phyloP scores from a whole-genome alignment of 2,888 invertebrate species.

The Asteroscopus sphinx region DNA sequence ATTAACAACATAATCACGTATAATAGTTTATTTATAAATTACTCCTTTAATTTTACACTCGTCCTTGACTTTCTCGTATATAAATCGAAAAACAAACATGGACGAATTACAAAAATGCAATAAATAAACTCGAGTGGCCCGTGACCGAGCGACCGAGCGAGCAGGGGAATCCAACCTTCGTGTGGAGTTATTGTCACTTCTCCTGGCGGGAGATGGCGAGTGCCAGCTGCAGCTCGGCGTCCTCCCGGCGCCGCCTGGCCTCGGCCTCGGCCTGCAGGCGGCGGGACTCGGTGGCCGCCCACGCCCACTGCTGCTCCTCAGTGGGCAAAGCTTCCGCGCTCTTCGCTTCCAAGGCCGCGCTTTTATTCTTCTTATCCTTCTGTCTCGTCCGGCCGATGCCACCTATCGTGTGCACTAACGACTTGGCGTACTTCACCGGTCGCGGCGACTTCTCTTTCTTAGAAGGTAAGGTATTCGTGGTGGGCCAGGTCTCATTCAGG shows the following conservation, averaged over 20 bases:
- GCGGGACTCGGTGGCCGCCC: constrained; percentile 91
- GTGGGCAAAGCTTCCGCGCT: constrained; percentile 76
- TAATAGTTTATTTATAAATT: constrained; percentile 36
- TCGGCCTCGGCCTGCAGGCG: constrained; percentile 90
- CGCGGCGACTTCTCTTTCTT: constrained; percentile 87
- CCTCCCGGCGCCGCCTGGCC: constrained; percentile 90
- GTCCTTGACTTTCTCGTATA: constrained; percentile 29
- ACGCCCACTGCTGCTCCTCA: constrained; percentile 93
- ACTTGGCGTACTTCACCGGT: constrained; percentile 84
- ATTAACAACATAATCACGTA: constrained; percentile 27
- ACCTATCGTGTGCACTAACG: constrained; percentile 85
- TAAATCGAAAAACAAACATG: constrained; percentile 36
- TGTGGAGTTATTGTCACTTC: constrained; percentile 66
- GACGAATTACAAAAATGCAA: constrained; percentile 47
- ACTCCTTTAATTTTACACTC: constrained; percentile 34
- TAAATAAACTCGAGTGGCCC: constrained; percentile 17
- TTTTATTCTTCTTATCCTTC: constrained; percentile 79
- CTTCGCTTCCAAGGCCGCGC: constrained; percentile 57
- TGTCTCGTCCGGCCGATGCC: constrained; percentile 80
- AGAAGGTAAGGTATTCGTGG: constrained; percentile 74
- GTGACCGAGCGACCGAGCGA: constrained; percentile 4
- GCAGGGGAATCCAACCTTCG: constrained; percentile 8
- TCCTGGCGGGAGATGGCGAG: constrained; percentile 91
- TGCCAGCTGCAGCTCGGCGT: constrained; percentile 93
- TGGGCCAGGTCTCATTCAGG: constrained; percentile 84